A percentile compares a stretch with the other conserved stretches of the same genome.
phyloP scores from a whole-genome alignment of 2,888 invertebrate genomes.

The Trypoxylon attenuatum region DNA sequence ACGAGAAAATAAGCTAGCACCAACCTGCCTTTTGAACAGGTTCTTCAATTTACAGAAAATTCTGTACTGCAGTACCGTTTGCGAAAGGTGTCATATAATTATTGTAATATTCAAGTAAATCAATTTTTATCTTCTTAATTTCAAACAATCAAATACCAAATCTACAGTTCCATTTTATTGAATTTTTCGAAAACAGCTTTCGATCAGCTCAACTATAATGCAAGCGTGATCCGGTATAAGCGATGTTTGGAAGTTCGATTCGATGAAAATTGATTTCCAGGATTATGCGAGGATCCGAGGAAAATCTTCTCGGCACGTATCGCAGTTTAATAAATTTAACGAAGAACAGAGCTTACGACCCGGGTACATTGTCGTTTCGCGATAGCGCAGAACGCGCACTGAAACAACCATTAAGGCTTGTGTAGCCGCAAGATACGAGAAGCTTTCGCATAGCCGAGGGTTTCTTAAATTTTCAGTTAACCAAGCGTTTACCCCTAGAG shows the following conservation, averaged over 20 bases:
- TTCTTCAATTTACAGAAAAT: too few species aligned
- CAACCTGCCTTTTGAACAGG: too few species aligned
- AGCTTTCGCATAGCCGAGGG: slow-evolving; percentile 11
- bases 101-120: too few species aligned
- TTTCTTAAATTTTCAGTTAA: slow-evolving; percentile 24
- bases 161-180: too few species aligned
- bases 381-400: slow-evolving; percentile 33
- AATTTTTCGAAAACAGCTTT: too few species aligned
- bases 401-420: slow-evolving; percentile 27
- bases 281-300: slow-evolving; percentile 6
- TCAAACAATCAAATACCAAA: too few species aligned
- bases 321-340: slow-evolving; percentile 27
- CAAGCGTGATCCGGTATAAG: too few species aligned
- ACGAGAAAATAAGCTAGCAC: too few species aligned
- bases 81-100: too few species aligned
- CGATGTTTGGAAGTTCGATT: not conserved
- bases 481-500: not conserved
- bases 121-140: too few species aligned
- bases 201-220: too few species aligned
- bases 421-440: slow-evolving; percentile 21
- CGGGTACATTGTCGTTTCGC: slow-evolving; percentile 19
- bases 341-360: not conserved
- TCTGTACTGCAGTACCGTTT: too few species aligned
- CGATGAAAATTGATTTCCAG: slow-evolving; percentile 6
- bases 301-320: slow-evolving; percentile 21